Evolutionary conservation across 1,140 invertebrate species (phyloP).

Genomic region (Drosophila kepulauana): DNA sequence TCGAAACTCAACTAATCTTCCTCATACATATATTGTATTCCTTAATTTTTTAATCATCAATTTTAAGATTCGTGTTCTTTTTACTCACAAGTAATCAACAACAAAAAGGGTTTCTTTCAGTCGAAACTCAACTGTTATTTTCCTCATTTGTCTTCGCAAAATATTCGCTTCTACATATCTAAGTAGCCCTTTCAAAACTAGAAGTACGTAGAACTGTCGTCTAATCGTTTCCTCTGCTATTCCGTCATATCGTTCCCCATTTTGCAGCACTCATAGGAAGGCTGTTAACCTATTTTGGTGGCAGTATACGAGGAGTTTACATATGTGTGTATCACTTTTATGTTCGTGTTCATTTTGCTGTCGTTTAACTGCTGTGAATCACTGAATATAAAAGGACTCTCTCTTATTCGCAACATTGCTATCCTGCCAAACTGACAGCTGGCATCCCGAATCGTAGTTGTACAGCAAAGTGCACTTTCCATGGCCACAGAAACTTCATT

Average conservation of each 20-base stretch:
- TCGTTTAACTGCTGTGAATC: constrained; percentile 42
- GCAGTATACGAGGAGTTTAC: neutral
- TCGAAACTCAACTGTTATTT: neutral
- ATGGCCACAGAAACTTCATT: constrained; percentile 56
- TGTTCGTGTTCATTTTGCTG: constrained; percentile 26
- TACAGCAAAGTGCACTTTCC: constrained; percentile 77
- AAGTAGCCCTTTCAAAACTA: neutral
- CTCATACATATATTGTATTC: no score
- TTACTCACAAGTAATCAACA: no score
- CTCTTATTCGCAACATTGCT: neutral
- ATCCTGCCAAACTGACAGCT: constrained; percentile 43
- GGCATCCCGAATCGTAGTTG: constrained; percentile 58
- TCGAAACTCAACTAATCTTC: no score
- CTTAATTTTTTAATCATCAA: no score
- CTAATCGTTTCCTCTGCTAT: neutral
- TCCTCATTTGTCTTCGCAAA: neutral
- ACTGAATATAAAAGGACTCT: constrained; percentile 24
- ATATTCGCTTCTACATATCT: neutral
- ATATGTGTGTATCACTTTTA: constrained; percentile 1
- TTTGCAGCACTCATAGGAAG: neutral
- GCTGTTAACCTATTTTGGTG: constrained; percentile 7
- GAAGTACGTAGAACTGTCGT: neutral
- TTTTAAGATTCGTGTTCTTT: no score
- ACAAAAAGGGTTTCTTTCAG: no score
- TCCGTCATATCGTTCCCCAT: neutral